Evolutionary conservation across 2,888 invertebrate genomes (phyloP).

Genomic region (Palloptera scutellata): DNA sequence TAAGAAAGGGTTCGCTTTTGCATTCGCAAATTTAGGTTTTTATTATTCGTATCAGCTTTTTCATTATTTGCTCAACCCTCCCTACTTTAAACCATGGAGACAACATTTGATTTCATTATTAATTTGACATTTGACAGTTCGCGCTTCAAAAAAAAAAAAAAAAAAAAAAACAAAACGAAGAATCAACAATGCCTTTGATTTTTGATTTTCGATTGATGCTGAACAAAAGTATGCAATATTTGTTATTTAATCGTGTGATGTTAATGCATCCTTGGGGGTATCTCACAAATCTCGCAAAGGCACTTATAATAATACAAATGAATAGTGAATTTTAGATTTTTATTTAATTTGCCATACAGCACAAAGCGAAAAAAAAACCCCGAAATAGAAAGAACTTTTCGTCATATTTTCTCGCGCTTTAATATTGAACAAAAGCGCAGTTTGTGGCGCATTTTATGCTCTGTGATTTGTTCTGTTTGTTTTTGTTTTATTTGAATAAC

Average conservation of each 20-base stretch:
- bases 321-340: background rate
- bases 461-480: background rate
- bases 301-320: background rate
- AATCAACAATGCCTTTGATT: too few relatives aligned
- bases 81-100: constrained; percentile 1
- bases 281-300: background rate
- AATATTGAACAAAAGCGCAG: constrained; percentile 44
- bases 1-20: too few relatives aligned
- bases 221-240: background rate
- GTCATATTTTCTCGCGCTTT: constrained; percentile 29
- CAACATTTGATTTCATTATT: background rate
- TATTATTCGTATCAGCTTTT: too few relatives aligned
- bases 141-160: constrained; percentile 1
- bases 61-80: too few relatives aligned
- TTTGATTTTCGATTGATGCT: too few relatives aligned
- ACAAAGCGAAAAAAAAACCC: background rate
- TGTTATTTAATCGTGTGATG: constrained; percentile 38
- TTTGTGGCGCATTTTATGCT: constrained; percentile 37
- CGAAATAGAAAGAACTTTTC: constrained; percentile 19
- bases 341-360: constrained; percentile 23
- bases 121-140: constrained; percentile 28
- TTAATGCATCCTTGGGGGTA: constrained; percentile 39
- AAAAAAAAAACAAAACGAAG: too few relatives aligned
- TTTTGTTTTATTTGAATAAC: constrained; percentile 14
- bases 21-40: too few relatives aligned